These are phyloP conservation scores for Phymastichus coffea DNA, from an alignment of 1,140 invertebrate genomes.

Conservation along the genomic window DNA sequence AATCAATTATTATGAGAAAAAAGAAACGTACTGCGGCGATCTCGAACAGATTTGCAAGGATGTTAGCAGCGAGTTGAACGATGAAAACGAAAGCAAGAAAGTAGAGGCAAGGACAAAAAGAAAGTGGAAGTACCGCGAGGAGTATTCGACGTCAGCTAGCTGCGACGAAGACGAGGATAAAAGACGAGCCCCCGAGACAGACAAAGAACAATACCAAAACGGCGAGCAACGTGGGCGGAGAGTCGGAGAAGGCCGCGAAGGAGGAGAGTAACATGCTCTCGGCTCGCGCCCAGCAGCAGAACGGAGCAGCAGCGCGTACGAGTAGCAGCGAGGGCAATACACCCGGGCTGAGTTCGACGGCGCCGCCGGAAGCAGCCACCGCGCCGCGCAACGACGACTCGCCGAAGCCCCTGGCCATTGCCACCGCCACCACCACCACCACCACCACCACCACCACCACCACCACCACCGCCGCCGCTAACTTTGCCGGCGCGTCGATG, in stretches of 20 bases:
- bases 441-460: background rate
- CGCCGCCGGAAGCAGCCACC: slow-evolving; percentile 37
- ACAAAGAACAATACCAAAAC: too few species aligned
- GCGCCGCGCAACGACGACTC: slow-evolving; percentile 48
- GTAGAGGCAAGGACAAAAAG: too few species aligned
- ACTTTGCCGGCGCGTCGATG: background rate
- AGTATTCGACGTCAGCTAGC: too few species aligned
- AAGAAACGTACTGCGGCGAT: too few species aligned
- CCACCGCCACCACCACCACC: slow-evolving; percentile 15
- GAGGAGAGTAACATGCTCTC: slow-evolving; percentile 15
- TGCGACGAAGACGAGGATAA: too few species aligned
- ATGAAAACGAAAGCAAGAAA: too few species aligned
- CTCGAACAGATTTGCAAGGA: too few species aligned
- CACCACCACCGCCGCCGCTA: background rate
- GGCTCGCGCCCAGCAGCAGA: background rate
- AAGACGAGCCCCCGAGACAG: too few species aligned
- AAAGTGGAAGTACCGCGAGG: background rate
- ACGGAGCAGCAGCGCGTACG: too few species aligned
- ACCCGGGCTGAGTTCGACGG: too few species aligned
- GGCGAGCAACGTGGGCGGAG: background rate
- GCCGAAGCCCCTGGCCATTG: slow-evolving; percentile 29
- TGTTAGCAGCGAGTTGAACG: too few species aligned
- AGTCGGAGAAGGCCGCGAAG: background rate
- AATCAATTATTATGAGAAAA: too few species aligned
- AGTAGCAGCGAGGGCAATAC: slow-evolving; percentile 11